Conservation (phyloP, 2,797 vertebrate species). For the Crenichthys baileyi region DNA sequence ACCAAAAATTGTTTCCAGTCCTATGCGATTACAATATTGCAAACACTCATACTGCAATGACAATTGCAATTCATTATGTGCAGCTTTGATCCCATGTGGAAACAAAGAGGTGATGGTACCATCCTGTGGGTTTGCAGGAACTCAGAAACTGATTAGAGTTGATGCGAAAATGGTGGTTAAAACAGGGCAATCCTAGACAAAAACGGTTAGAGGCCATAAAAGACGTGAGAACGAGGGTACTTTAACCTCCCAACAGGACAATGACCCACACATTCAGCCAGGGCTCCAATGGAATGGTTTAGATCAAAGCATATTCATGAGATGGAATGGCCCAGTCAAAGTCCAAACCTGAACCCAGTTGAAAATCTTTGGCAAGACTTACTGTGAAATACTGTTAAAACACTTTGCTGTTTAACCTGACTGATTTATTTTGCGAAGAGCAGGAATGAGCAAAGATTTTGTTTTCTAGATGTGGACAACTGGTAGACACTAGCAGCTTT, state of each 20-base stretch:
- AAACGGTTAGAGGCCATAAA: background rate
- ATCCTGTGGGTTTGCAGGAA: no score
- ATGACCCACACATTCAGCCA: background rate
- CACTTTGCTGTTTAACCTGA: background rate
- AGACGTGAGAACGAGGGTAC: background rate
- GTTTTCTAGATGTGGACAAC: background rate
- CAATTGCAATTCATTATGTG: no score
- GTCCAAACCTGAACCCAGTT: background rate
- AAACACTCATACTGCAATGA: no score
- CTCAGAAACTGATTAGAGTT: no score
- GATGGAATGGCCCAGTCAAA: background rate
- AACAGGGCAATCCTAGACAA: no score
- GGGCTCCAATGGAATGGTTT: background rate
- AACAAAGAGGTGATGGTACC: no score
- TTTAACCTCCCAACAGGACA: background rate
- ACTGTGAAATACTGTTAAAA: background rate
- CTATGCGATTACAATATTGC: no score
- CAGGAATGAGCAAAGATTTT: background rate
- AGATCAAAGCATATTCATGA: background rate
- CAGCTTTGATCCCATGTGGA: no score
- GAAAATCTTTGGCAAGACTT: background rate
- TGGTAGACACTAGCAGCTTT: background rate
- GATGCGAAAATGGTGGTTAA: no score
- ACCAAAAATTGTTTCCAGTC: no score
- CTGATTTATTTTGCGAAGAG: background rate